Percentiles rank a stretch among this genome's conserved stretches.
phyloP scores from a whole-genome alignment of 2,888 invertebrate genomes.

The Ctenicera cuprea region DNA sequence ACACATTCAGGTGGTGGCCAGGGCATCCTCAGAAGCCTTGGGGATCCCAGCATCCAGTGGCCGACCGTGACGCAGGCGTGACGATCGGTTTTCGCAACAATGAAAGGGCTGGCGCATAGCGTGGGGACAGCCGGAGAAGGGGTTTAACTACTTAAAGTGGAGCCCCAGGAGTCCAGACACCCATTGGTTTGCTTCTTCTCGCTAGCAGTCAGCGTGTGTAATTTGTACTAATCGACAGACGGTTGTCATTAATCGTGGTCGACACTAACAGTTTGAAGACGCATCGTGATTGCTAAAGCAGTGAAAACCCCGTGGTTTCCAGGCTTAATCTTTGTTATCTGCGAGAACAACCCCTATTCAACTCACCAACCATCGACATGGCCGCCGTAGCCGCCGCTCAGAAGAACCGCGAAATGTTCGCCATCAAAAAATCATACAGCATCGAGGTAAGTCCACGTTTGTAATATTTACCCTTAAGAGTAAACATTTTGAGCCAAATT shows the following conservation, averaged over 20 bases:
- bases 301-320: constrained; percentile 70
- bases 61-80: constrained; percentile 77
- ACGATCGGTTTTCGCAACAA: constrained; percentile 72
- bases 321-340: constrained; percentile 63
- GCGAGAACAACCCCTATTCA: constrained; percentile 42
- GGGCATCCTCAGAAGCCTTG: constrained; percentile 65
- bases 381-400: constrained; percentile 95
- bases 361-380: constrained; percentile 67
- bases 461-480: neutral
- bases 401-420: constrained; percentile 97
- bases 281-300: constrained; percentile 75
- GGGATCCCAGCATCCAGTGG: constrained; percentile 70
- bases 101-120: constrained; percentile 72
- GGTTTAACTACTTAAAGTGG: constrained; percentile 70
- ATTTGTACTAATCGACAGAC: constrained; percentile 67
- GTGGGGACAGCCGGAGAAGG: constrained; percentile 70
- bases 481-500: no score
- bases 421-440: constrained; percentile 97
- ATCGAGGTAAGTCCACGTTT: constrained; percentile 87
- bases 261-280: constrained; percentile 69
- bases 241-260: constrained; percentile 76
- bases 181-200: constrained; percentile 69
- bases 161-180: constrained; percentile 66
- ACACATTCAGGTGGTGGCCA: constrained; percentile 57
- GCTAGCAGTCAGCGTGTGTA: constrained; percentile 65